Evolutionary conservation across 2,797 vertebrate species (phyloP), one percentile per base, ranked within the genome.

Genomic region (Notolabrus celidotus): DNA sequence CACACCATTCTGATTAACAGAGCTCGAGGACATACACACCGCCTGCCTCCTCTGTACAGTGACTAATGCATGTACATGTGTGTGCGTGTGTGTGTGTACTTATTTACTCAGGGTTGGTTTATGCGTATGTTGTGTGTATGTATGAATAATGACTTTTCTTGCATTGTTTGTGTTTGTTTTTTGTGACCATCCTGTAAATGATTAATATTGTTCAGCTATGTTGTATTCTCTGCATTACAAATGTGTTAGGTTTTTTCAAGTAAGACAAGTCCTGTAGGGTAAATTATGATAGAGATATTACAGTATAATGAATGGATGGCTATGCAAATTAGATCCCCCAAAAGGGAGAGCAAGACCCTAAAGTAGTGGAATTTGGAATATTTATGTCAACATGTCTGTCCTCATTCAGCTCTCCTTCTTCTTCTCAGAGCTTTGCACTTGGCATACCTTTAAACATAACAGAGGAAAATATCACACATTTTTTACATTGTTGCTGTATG

Each of bases 1-100:
- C 76, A 77, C 63, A 49, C 70, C 80, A 83, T 91, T 91, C 79
- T 90, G 88, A 91, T 93, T 88, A 90, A 88, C 65, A 22, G 20
- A 67, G 71, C 69, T 80, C 66, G 69, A 34, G 69, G 84, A 88
- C 88, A 88, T 69, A 41, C 51, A 79, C 68, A 72, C 47, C 42
- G 61, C 53, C 71, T 70, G 64, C 49, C 33, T 41, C 27, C 42
- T 12, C 51, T 63, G 56, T 59, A 51, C 36, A 67, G 15, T 71
- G 72, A 83, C 64, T 77, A 80, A 82, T 66, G 53, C 22, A 42
- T 71, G 43, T 50, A 53, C 7, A 2, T 69, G 29, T 52, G 0
- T 53, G 50, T 59, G 11, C 66, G 60, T 52, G 22, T 73, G 36
- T 52, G 39, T 27, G 25, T 45, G n/a, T n/a, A n/a, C n/a, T n/a